A percentile compares a stretch with the other conserved stretches of the same genome.
Conservation (phyloP, 2,797 vertebrate species). For the Lagodon rhomboides region DNA sequence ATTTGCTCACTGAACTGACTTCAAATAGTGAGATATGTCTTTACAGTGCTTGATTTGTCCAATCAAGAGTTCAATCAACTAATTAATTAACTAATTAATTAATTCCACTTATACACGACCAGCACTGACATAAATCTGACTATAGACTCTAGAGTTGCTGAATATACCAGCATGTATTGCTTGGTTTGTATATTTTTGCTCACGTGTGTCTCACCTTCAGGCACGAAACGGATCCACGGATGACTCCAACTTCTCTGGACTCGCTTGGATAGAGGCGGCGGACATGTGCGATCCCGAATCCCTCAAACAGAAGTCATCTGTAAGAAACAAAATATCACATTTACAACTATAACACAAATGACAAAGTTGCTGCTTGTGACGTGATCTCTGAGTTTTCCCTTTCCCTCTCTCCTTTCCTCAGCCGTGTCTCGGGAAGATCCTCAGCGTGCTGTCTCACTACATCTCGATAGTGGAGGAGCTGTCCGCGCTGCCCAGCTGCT, state of each 20-base stretch:
- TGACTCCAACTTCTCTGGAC: not conserved
- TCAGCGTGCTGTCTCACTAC: conserved; percentile 72
- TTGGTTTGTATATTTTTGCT: not conserved
- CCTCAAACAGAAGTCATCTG: conserved; percentile 59
- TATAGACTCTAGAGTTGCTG: not conserved
- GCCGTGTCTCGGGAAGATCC: conserved; percentile 79
- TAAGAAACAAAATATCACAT: conserved; percentile 45
- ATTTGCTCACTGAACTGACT: not conserved
- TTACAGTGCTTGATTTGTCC: too few species aligned
- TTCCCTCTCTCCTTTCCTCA: conserved; percentile 43
- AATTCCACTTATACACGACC: not conserved
- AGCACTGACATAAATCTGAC: not conserved
- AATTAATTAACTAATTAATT: too few species aligned
- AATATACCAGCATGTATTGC: not conserved
- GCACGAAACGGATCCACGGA: conserved; percentile 38
- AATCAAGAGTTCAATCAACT: too few species aligned
- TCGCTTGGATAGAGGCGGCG: conserved; percentile 66
- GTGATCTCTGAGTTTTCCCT: not conserved
- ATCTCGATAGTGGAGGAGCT: conserved; percentile 42
- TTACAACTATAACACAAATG: not conserved
- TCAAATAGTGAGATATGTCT: too few species aligned
- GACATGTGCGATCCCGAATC: conserved; percentile 80
- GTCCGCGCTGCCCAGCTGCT: conserved; percentile 54
- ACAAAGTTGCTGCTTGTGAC: not conserved
- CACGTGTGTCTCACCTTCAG: conserved; percentile 48